phyloP scores from a whole-genome alignment of 2,797 vertebrate genomes.

The Labeo calbasu region DNA sequence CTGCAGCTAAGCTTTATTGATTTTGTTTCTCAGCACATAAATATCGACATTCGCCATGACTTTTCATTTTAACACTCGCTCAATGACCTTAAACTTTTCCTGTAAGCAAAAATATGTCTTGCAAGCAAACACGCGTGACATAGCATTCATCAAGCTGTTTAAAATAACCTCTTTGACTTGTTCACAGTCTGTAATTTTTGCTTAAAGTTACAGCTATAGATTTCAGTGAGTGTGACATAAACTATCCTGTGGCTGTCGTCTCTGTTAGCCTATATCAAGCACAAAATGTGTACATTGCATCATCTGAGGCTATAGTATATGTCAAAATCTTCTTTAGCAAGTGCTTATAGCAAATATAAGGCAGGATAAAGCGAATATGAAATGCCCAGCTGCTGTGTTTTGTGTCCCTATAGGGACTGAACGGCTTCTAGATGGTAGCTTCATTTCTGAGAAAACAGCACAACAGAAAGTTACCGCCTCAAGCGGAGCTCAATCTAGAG shows the following conservation, averaged over 20 bases:
- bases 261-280: background rate
- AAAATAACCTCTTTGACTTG: background rate
- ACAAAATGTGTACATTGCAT: background rate
- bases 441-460: constrained; percentile 27
- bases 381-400: background rate
- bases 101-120: constrained; percentile 17
- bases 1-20: constrained; percentile 39
- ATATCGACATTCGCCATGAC: background rate
- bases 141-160: constrained; percentile 2
- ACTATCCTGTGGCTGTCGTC: background rate
- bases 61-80: constrained; percentile 20
- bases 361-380: background rate
- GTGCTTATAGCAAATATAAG: background rate
- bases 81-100: constrained; percentile 8
- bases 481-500: constrained; percentile 10
- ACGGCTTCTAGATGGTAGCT: background rate
- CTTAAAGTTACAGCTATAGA: background rate
- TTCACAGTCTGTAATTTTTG: background rate
- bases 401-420: background rate
- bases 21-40: constrained; percentile 31
- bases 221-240: constrained; percentile 12
- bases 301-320: background rate
- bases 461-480: constrained; percentile 15
- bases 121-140: background rate
- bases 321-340: constrained; percentile 3